Evolutionary conservation across 2,113 vertebrate genomes (phyloP), one percentile per base, ranked within the genome.

Genomic region (Rattus rattus): DNA sequence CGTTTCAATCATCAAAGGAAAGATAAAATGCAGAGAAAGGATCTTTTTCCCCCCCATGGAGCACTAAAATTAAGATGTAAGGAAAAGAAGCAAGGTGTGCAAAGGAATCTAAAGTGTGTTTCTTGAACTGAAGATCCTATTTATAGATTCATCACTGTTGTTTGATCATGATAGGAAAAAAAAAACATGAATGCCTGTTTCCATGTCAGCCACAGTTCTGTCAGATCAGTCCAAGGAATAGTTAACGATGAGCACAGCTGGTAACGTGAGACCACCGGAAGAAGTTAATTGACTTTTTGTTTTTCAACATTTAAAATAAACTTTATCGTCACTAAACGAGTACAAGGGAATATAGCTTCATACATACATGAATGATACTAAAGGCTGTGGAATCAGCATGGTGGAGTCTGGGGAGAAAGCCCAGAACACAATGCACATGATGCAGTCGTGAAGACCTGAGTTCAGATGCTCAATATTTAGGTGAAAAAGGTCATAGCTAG

Each of bases 321-420:
- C 1, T 4, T 19, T 59, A 39, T 36, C 88, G 54, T 54, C 75
- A 72, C 69, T 52, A 90, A 93, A 47, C 80, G 81, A 88, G 43
- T 75, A 72, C 1, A 92, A 77, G 17, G 72, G 84, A 56, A 85
- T 28, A 70, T 81, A 65, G 2, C 70, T 93, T 80, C 49, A 59
- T 36, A 93, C 22, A 12, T 77, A 80, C 59, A 43, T 77, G 43
- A 90, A 90, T 81, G 69, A 88, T 94, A 80, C 84, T 43, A 39
- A 92, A 97, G 96, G 5, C 17, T 43, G 56, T 5, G 19, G 33
- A 80, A 76, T 80, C 91, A 72, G 3, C 16, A 52, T 65, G 56
- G 8, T 17, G 59, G 7, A 47, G 63, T 9, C 17, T 86, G 43
- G 4, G 8, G 16, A 49, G 39, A 49, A 20, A 85, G 4, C 17